phyloP scores from a whole-genome alignment of 1,140 invertebrate species.

The Neodiprion pinetum region DNA sequence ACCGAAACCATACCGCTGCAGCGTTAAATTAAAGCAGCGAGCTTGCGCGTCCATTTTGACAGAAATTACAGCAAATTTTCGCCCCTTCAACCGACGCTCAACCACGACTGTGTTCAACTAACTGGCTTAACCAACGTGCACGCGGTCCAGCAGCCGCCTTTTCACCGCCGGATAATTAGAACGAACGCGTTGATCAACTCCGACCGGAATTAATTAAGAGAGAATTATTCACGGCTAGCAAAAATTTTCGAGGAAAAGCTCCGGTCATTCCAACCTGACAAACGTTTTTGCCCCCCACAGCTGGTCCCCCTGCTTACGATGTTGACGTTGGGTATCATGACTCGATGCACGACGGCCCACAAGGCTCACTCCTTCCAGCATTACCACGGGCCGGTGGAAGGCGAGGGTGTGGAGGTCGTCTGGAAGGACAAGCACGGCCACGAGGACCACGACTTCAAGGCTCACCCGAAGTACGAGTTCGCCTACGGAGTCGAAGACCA shows the following conservation, averaged over 20 bases:
- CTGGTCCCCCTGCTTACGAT: neutral
- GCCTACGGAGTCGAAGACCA: slow-evolving; percentile 71
- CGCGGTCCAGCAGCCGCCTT: too few relatives aligned
- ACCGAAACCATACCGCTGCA: neutral
- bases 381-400: slow-evolving; percentile 55
- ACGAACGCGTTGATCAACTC: too few relatives aligned
- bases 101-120: too few relatives aligned
- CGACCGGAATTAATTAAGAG: too few relatives aligned
- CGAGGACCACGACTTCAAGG: slow-evolving; percentile 53
- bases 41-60: neutral
- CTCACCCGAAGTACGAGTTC: slow-evolving; percentile 66
- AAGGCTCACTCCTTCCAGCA: slow-evolving; percentile 57
- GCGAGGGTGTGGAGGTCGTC: slow-evolving; percentile 45
- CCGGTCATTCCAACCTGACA: too few relatives aligned
- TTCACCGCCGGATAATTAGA: too few relatives aligned
- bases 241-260: too few relatives aligned
- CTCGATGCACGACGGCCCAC: neutral
- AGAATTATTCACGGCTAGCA: too few relatives aligned
- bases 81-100: too few relatives aligned
- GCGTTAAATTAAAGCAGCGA: neutral
- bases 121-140: too few relatives aligned
- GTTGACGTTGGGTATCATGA: neutral
- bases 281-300: neutral
- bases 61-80: neutral
- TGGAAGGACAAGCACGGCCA: slow-evolving; percentile 54